A percentile compares a stretch with the other conserved stretches of the same genome.
Evolutionary conservation across 2,113 vertebrate species (phyloP).

Genomic region (Hemibagrus wyckioides): DNA sequence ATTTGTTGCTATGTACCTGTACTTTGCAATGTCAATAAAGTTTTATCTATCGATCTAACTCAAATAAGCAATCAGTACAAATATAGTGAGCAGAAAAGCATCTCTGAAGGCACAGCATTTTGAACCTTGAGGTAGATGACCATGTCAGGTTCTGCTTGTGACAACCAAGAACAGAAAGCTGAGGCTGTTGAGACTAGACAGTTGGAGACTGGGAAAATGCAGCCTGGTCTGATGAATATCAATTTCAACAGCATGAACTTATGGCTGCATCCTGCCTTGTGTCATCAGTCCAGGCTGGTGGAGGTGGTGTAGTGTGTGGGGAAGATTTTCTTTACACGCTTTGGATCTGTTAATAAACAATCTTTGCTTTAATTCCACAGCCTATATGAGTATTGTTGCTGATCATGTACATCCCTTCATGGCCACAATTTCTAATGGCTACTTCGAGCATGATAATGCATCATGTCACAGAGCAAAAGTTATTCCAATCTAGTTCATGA

Average conservation of each 20-base stretch:
- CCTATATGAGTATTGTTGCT: not conserved
- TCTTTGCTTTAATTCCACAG: too few species aligned
- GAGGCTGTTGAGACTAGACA: too few species aligned
- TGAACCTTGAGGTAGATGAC: not conserved
- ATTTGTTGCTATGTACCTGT: too few species aligned
- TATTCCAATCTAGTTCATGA: too few species aligned
- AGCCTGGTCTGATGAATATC: too few species aligned
- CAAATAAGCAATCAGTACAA: not conserved
- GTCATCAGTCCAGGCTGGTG: not conserved
- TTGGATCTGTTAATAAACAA: not conserved
- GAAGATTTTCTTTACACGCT: not conserved
- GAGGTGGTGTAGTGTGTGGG: not conserved
- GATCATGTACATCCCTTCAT: not conserved
- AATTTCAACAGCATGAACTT: not conserved
- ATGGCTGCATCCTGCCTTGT: not conserved
- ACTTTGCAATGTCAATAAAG: too few species aligned
- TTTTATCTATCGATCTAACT: too few species aligned
- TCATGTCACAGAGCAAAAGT: too few species aligned
- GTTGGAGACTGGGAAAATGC: too few species aligned
- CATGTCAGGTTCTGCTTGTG: not conserved
- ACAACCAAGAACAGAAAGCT: too few species aligned
- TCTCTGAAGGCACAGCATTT: not conserved
- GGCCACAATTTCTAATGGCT: not conserved
- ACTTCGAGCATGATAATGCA: not conserved
- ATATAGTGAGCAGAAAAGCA: not conserved